Percentiles rank a stretch among this genome's conserved stretches.
These are phyloP conservation scores for Spatulosminthurus flaviceps DNA, from an alignment of 2,888 invertebrate species.

Conservation along the genomic window DNA sequence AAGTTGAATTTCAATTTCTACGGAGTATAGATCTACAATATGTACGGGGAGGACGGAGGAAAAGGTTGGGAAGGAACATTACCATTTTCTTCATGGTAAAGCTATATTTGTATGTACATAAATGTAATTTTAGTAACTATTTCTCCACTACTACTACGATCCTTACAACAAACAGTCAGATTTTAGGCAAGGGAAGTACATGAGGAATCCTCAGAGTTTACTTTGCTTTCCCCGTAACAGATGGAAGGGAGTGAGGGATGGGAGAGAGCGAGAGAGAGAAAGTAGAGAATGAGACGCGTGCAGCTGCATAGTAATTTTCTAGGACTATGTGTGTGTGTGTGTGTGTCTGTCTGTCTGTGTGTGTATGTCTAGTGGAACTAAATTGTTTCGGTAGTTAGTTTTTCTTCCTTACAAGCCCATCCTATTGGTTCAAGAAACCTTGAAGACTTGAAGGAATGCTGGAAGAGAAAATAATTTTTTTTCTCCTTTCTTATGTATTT, in stretches of 20 bases:
- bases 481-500: too few species aligned
- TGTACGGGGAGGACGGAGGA: too few species aligned
- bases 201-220: not conserved
- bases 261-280: not conserved
- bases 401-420: too few species aligned
- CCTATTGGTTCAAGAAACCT: too few species aligned
- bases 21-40: too few species aligned
- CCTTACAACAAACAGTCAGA: too few species aligned
- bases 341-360: conserved; percentile 13
- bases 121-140: too few species aligned
- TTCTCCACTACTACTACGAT: too few species aligned
- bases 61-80: too few species aligned
- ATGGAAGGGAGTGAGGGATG: conserved; percentile 13
- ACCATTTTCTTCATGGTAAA: too few species aligned
- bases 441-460: conserved; percentile 25
- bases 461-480: conserved; percentile 38
- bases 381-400: conserved; percentile 25
- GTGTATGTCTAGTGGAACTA: conserved; percentile 40
- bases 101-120: too few species aligned
- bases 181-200: not conserved
- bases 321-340: conserved; percentile 28
- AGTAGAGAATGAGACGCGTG: not conserved
- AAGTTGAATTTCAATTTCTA: conserved; percentile 38
- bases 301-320: conserved; percentile 32
- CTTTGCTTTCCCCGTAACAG: conserved; percentile 1